Base-by-base conservation (phyloP, 2,113 vertebrate species). In the Dasyprocta punctata region DNA sequence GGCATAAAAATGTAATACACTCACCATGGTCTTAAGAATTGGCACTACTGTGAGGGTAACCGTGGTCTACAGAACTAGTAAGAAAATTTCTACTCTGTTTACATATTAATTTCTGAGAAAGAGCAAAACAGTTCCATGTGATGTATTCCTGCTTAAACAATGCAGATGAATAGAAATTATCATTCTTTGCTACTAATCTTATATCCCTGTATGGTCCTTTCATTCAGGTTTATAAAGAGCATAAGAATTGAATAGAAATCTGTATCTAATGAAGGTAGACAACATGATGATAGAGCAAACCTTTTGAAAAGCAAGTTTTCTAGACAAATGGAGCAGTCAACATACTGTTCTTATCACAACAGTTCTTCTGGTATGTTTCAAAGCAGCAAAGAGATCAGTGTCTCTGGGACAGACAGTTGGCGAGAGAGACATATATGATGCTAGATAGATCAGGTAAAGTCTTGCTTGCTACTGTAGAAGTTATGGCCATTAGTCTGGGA, bases 221-320 rank as follows among this genome's bases (percentile, higher is more conserved):
- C 36, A 71, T 5, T 38, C 38, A 26, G 14, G 73, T 49, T 47
- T 17, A 77, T 30, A 49, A 49, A 77, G 20, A 77, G 26, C 44
- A 22, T 24, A 54, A 73, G 92, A 82, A 33, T n/a, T 95, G 89
- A 80, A 60, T 9, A 77, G 47, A 90, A 75, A 93, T 5, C 8
- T 60, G 6, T 90, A 38, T 6, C 41, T 84, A 60, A 2, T n/a
- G 52, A 5, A 75, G 26, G 6, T 85, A 47, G 19, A 13, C 71
- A 7, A 28, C 8, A 0, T 11, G 7, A 41, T 36, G 12, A 84
- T 12, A 84, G 69, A 65, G 5, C 0, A 49, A 67, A 47, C n/a
- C 41, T 91, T 69, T 24, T 7, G 22, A 16, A 24, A 33, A 73
- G 20, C 28, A 88, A 83, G 12, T 7, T 30, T 33, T 65, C 52